Evolutionary conservation across 2,888 invertebrate genomes (phyloP), one percentile per base, ranked within the genome.

Genomic region (Nemurella pictetii): DNA sequence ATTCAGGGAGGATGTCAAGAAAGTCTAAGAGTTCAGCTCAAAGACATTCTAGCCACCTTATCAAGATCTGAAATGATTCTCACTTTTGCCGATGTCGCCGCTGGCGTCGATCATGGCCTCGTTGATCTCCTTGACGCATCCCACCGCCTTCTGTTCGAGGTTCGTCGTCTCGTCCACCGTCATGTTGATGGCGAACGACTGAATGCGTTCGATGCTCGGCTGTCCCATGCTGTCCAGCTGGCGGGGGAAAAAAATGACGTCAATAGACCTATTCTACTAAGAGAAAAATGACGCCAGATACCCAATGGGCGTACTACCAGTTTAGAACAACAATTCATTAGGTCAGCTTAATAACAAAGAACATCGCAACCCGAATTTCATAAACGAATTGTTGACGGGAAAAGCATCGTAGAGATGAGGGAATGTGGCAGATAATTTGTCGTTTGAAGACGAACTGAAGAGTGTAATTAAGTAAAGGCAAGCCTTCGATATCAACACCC

Each of bases 151-250:
- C 82, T 82, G 28, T 27, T 82, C 82, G 15, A 82, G 82, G 27
- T 82, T 82, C 80, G 32, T 80, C 72, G 36, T 55, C 15, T 82
- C 29, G 82, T 82, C 82, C 0, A 82, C 72, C 3, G 82, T 72
- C 82, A 82, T 72, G 28, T 82, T 82, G 82, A 82, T 72, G 9
- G 82, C 82, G 72, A 82, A 82, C 72, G 36, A 72, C 29, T 82
- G 55, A 28, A 82, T 82, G n/a, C 55, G 9, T 27, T 72, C 29
- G 82, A 82, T 82, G 29, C 82, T 82, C 72, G 82, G 82, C 72
- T 82, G 82, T 12, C 82, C 82, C 82, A 72, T 82, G 72, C 82
- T 82, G 73, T 82, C 82, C 27, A 82, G 73, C 82, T 82, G 78
- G 1, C n/a, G 7, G 28, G 9, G n/a, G n/a, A 81, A 26, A n/a